Evolutionary conservation across 2,888 invertebrate species (phyloP).

Genomic region (Microchrysa polita): DNA sequence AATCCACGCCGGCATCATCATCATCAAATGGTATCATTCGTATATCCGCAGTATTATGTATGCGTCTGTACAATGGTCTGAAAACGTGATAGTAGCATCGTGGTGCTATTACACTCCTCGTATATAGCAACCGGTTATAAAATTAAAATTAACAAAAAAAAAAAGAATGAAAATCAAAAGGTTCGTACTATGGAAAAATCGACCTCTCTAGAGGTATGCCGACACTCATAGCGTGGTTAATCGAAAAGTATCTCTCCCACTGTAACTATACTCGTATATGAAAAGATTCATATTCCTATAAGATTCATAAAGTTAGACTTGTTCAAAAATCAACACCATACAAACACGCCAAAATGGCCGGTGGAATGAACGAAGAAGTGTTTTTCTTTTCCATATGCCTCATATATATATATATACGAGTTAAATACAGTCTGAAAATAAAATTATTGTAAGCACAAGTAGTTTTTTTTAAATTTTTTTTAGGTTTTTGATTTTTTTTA

Average conservation of each 20-base stretch:
- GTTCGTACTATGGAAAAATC: no score
- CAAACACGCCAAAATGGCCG: slow-evolving; percentile 37
- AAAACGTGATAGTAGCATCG: slow-evolving; percentile 4
- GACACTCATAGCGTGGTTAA: no score
- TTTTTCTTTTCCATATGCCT: slow-evolving; percentile 34
- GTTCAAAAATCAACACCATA: no score
- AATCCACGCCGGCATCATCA: neutral
- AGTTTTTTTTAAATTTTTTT: slow-evolving; percentile 7
- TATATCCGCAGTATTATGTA: no score
- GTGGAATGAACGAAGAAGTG: slow-evolving; percentile 42
- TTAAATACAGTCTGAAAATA: neutral
- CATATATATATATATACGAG: no score
- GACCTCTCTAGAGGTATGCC: no score
- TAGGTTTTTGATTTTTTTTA: slow-evolving; percentile 2
- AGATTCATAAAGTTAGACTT: no score
- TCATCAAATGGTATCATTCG: no score
- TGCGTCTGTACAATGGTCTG: neutral
- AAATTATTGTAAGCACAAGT: neutral
- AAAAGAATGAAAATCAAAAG: slow-evolving; percentile 8
- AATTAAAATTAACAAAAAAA: no score
- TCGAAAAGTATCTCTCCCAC: no score
- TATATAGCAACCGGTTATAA: slow-evolving; percentile 36
- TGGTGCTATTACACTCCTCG: neutral
- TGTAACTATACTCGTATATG: no score
- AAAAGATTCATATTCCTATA: no score